These are phyloP conservation scores for Callyntrura guangdongensis DNA, from an alignment of 2,888 invertebrate species.

Conservation along the genomic window DNA sequence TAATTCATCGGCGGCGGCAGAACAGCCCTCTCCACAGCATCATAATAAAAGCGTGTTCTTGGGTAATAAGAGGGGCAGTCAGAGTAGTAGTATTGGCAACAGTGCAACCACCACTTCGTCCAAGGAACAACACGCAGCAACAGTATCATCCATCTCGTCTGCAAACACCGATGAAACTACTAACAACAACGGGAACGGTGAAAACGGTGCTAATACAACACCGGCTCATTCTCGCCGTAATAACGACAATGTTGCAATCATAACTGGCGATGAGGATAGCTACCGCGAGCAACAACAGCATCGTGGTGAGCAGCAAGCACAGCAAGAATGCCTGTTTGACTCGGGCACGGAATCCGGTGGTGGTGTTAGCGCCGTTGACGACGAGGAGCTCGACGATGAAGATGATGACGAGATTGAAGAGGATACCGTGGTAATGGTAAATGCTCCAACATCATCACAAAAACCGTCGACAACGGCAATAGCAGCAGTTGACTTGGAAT, in stretches of 20 bases:
- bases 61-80: conserved; percentile 55
- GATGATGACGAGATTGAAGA: conserved; percentile 10
- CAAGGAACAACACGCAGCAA: neutral
- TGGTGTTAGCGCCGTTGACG: conserved; percentile 28
- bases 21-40: neutral
- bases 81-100: conserved; percentile 64
- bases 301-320: conserved; percentile 70
- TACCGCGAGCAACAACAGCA: neutral
- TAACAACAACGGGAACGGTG: neutral
- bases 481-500: conserved; percentile 38
- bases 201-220: conserved; percentile 30
- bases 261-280: neutral
- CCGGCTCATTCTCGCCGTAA: neutral
- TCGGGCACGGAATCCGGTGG: conserved; percentile 89
- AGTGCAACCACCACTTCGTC: neutral
- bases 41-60: conserved; percentile 10
- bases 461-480: neutral
- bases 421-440: neutral
- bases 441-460: conserved; percentile 54
- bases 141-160: conserved; percentile 19
- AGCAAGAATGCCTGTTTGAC: conserved; percentile 87
- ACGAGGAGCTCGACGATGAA: neutral
- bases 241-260: neutral
- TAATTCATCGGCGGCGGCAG: neutral
- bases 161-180: conserved; percentile 6